Evolutionary conservation across 2,113 vertebrate species (phyloP).

Genomic region (Myotis yumanensis): DNA sequence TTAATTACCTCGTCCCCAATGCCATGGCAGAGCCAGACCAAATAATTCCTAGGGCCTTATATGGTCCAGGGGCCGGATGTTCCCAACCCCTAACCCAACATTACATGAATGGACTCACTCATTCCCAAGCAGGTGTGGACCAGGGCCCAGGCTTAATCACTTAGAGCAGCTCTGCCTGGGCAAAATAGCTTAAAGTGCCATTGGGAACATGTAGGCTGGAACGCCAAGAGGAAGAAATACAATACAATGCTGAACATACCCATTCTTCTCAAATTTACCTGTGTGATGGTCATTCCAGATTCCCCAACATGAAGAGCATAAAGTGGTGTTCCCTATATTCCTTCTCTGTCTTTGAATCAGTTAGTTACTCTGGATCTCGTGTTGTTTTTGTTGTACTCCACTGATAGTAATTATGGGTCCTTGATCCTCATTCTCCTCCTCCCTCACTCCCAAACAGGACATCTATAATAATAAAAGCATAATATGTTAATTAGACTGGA

Average conservation of each 20-base stretch:
- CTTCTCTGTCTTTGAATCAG: background rate
- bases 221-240: background rate
- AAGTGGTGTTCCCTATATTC: background rate
- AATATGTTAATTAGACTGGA: too few species aligned
- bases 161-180: background rate
- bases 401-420: background rate
- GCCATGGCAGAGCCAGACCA: too few species aligned
- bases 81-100: background rate
- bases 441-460: background rate
- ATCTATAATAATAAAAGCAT: too few species aligned
- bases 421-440: background rate
- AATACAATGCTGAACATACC: background rate
- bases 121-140: background rate
- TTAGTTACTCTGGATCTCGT: background rate
- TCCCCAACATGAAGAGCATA: background rate
- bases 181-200: background rate
- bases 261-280: background rate
- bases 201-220: background rate
- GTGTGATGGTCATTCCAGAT: background rate
- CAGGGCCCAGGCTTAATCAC: background rate
- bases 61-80: too few species aligned
- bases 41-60: too few species aligned
- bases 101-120: background rate
- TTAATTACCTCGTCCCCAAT: too few species aligned
- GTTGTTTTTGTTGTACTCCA: background rate